Conservation (phyloP, 2,797 vertebrate species). For the Sphenopsis melanotis region DNA sequence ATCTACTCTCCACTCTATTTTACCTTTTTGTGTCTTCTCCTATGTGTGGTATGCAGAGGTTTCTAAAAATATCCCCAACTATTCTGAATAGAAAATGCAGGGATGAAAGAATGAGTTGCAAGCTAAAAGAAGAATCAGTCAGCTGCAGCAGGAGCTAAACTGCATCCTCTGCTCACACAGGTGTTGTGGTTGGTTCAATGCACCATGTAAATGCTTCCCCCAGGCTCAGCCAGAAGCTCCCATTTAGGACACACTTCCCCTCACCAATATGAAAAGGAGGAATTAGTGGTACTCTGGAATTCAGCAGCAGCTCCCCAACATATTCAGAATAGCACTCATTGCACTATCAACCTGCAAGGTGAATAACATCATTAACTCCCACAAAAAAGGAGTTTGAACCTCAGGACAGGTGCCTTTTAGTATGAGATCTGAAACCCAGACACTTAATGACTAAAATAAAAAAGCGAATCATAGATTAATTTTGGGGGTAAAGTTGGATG, state of each 20-base stretch:
- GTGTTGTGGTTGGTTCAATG: not conserved
- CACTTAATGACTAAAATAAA: constrained; percentile 24
- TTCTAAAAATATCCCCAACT: not conserved
- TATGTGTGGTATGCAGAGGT: not conserved
- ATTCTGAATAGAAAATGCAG: not conserved
- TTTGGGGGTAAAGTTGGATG: constrained; percentile 22
- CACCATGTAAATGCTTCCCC: not conserved
- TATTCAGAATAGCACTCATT: not conserved
- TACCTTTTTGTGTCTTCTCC: not conserved
- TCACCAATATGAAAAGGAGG: not conserved
- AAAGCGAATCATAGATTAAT: not conserved
- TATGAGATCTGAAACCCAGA: not conserved
- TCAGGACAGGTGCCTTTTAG: not conserved
- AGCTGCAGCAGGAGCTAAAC: not conserved
- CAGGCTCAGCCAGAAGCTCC: not conserved
- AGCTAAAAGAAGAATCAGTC: not conserved
- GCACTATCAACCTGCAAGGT: not conserved
- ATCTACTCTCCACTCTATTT: not conserved
- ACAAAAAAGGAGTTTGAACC: not conserved
- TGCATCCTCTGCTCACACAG: not conserved
- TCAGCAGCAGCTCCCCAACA: not conserved
- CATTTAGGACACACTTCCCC: not conserved
- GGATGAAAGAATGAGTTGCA: not conserved
- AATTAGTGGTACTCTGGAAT: not conserved
- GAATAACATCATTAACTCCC: not conserved